Evolutionary conservation across 2,797 vertebrate species (phyloP), one percentile per base, ranked within the genome.

Genomic region (Vespertilio murinus): DNA sequence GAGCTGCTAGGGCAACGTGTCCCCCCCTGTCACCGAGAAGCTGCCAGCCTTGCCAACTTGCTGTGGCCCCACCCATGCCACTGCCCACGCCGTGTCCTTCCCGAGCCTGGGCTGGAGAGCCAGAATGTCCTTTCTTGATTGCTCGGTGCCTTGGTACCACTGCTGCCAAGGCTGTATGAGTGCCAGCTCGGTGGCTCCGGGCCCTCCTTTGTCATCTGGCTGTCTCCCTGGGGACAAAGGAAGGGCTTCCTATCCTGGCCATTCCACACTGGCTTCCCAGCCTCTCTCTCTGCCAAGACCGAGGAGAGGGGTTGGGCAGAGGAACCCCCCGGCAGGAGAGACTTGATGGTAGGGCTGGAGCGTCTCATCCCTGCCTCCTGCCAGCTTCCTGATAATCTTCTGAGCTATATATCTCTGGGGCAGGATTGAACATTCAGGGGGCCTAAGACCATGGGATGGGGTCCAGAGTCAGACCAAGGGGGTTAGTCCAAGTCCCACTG

Each of bases 171-270:
- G 40, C 67, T 12, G 78, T 82, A 1, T 65, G 65, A 4, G 84
- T 84, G 91, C 73, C 91, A 96, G 33, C 42, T 70, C 47, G 2
- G 70, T 11, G 85, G 82, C 82, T 96, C 86, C 65, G 33, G 88
- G 64, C 64, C n/a, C 69, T 54, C 67, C 70, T 94, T 54, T 88
- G 87, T 95, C 94, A 87, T 92, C 82, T 90, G 94, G 89, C 96
- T 81, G 47, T 94, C 91, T 96, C 94, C 78, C 28, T 38, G 30
- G 84, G 93, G 93, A 94, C 87, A 87, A 71, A 45, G 47, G 86
- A 95, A 93, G 93, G 92, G 47, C 71, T 91, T 91, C 87, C 28
- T 49, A 73, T 56, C 92, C 83, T 65, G 2, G 20, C 20, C 18
- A 2, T 22, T 86, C 75, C 35, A n/a, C 6, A 1, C 33, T 82